Conservation (phyloP, 2,888 invertebrate genomes). For the Cistogaster globosa region DNA sequence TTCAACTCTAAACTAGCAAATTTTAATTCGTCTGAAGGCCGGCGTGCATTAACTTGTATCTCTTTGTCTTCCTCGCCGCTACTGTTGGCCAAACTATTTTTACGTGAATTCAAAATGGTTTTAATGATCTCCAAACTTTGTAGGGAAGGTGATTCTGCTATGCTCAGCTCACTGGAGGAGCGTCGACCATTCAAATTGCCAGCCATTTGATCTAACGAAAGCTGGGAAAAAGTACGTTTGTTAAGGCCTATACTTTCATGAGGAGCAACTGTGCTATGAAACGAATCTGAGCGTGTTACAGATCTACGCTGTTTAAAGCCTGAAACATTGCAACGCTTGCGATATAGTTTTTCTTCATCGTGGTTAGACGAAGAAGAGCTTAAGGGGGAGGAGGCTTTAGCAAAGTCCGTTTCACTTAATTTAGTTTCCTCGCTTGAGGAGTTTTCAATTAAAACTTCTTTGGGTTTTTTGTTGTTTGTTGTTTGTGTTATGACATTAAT, state of each 20-base stretch:
- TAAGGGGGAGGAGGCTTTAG: neutral
- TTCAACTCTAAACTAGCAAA: conserved; percentile 60
- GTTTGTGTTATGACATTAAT: conserved; percentile 73
- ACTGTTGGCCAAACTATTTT: conserved; percentile 79
- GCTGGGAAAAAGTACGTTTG: conserved; percentile 80
- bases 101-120: conserved; percentile 81
- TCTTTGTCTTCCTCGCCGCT: conserved; percentile 66
- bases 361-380: conserved; percentile 42
- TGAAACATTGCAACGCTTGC: conserved; percentile 74
- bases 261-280: conserved; percentile 76
- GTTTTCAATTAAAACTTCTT: conserved; percentile 32
- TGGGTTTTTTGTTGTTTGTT: conserved; percentile 30
- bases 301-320: conserved; percentile 72
- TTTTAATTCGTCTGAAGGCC: conserved; percentile 55
- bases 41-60: conserved; percentile 37
- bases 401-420: neutral
- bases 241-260: conserved; percentile 63
- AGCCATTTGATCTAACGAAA: conserved; percentile 77
- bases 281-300: conserved; percentile 80
- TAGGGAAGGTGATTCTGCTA: conserved; percentile 82
- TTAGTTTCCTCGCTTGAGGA: neutral
- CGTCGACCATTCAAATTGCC: conserved; percentile 76
- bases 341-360: conserved; percentile 75
- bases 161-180: conserved; percentile 82
- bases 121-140: conserved; percentile 82